Evolutionary conservation across 2,797 vertebrate genomes (phyloP).

Genomic region (Thunnus albacares): DNA sequence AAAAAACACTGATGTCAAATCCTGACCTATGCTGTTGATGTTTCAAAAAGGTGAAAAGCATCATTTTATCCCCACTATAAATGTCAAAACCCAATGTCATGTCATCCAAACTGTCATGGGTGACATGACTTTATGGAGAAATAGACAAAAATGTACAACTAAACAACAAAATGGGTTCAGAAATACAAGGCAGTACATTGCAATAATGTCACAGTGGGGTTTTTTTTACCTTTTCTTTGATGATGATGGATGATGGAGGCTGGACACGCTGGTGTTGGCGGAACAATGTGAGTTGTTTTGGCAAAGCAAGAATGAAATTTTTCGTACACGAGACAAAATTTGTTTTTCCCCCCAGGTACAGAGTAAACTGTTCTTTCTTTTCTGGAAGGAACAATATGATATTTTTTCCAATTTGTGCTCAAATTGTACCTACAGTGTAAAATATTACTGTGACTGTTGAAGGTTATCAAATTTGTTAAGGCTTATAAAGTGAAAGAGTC

Average conservation of each 20-base stretch:
- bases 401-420: background rate
- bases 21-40: constrained; percentile 12
- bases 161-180: constrained; percentile 28
- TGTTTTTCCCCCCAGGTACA: background rate
- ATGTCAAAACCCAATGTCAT: constrained; percentile 32
- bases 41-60: constrained; percentile 34
- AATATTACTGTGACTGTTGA: constrained; percentile 9
- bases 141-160: constrained; percentile 22
- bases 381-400: constrained; percentile 15
- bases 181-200: background rate
- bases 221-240: constrained; percentile 6
- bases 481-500: constrained; percentile 11
- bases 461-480: background rate
- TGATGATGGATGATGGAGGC: constrained; percentile 59
- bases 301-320: constrained; percentile 23
- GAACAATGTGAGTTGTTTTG: constrained; percentile 33
- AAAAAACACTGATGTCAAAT: background rate
- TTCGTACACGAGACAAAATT: constrained; percentile 21
- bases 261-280: background rate
- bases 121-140: constrained; percentile 5
- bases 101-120: constrained; percentile 16
- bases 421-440: background rate
- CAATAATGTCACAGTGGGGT: constrained; percentile 7
- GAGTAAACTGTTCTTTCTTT: constrained; percentile 23
- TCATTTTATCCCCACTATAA: constrained; percentile 21